phyloP scores from a whole-genome alignment of 2,888 invertebrate genomes.

The Pyrocoelia pectoralis region DNA sequence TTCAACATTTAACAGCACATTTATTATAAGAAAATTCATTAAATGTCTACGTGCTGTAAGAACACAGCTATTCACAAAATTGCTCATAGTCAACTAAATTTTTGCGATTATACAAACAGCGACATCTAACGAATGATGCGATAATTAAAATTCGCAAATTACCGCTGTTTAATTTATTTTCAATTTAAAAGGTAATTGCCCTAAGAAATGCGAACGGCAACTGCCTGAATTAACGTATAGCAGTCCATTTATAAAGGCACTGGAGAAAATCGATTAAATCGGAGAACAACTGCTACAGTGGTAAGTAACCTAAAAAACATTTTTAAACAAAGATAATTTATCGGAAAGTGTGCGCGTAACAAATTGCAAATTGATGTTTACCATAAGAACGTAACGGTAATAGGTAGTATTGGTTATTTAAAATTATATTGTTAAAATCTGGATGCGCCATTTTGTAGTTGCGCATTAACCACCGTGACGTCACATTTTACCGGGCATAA shows the following conservation, averaged over 20 bases:
- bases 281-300: not conserved
- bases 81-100: constrained; percentile 26
- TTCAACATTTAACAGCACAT: not conserved
- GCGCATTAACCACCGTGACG: no score
- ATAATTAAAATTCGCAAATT: constrained; percentile 34
- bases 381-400: no score
- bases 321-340: no score
- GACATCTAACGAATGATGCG: constrained; percentile 25
- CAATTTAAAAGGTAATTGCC: constrained; percentile 10
- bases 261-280: constrained; percentile 27
- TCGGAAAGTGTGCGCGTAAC: no score
- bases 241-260: not conserved
- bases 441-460: no score
- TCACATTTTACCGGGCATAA: no score
- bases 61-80: constrained; percentile 28
- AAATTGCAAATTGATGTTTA: no score
- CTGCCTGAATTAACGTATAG: not conserved
- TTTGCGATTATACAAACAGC: constrained; percentile 32
- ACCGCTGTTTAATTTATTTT: constrained; percentile 9
- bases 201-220: not conserved
- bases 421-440: no score
- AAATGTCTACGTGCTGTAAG: constrained; percentile 25
- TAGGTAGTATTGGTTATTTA: no score
- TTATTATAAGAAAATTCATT: not conserved
- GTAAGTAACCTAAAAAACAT: no score